A percentile compares a stretch with the other conserved stretches of the same genome.
phyloP scores from a whole-genome alignment of 2,113 vertebrate species.

The Bujurquina vittata region DNA sequence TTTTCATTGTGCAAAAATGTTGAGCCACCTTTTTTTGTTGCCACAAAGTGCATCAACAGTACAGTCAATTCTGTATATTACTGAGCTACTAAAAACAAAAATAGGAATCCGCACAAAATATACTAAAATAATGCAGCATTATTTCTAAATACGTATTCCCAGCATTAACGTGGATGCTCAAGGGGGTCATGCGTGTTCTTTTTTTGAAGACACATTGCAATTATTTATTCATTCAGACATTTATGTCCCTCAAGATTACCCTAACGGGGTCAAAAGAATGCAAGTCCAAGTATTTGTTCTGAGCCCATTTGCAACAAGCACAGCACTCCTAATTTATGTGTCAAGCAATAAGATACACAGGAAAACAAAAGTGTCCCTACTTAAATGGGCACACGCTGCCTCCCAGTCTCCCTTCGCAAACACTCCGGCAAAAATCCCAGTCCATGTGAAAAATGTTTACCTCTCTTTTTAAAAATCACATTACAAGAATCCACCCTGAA shows the following conservation, averaged over 20 bases:
- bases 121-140: not conserved
- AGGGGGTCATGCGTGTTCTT: slow-evolving; percentile 17
- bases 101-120: not conserved
- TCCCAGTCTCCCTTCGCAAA: not conserved
- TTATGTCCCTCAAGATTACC: slow-evolving; percentile 31
- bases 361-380: not conserved
- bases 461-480: not conserved
- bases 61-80: not conserved
- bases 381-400: slow-evolving; percentile 28
- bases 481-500: not conserved
- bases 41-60: slow-evolving; percentile 20
- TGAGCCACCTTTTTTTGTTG: not conserved
- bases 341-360: not conserved
- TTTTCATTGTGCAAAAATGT: slow-evolving; percentile 18
- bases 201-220: slow-evolving; percentile 31
- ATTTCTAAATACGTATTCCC: not conserved
- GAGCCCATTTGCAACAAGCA: not conserved
- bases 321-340: not conserved
- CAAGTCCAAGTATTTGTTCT: not conserved
- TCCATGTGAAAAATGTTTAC: slow-evolving; percentile 3
- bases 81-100: slow-evolving; percentile 15
- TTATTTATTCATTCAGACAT: slow-evolving; percentile 21
- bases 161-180: not conserved
- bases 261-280: slow-evolving; percentile 16
- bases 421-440: not conserved